phyloP scores from a whole-genome alignment of 53 echinoderm and acorn worm species.

The Hippasteria phrygiana region DNA sequence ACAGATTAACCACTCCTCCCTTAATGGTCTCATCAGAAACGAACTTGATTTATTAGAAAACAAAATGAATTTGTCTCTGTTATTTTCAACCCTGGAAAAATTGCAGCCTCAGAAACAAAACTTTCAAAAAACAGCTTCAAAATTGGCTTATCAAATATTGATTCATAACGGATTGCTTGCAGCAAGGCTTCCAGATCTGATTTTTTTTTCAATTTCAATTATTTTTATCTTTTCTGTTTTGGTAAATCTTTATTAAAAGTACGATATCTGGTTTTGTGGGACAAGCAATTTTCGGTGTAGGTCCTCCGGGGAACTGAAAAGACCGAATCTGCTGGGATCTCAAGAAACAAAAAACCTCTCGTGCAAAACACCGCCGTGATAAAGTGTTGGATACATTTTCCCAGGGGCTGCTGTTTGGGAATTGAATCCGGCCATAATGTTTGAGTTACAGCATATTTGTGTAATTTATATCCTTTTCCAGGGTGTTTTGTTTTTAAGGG shows the following conservation, averaged over 20 bases:
- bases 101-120: background rate
- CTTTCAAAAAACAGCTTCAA: background rate
- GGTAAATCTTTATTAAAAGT: background rate
- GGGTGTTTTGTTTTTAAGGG: background rate
- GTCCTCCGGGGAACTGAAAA: background rate
- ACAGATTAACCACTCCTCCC: no score
- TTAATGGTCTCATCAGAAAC: no score
- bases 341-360: background rate
- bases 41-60: no score
- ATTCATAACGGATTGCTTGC: background rate
- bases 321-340: background rate
- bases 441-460: conserved; percentile 57
- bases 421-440: conserved; percentile 46
- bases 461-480: conserved; percentile 34
- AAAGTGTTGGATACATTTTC: background rate
- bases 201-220: background rate
- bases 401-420: conserved; percentile 32
- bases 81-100: background rate
- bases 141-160: background rate
- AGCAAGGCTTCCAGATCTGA: background rate
- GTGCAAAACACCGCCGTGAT: background rate
- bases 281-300: background rate
- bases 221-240: background rate
- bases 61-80: no score
- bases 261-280: background rate